A percentile compares a stretch with the other conserved stretches of the same genome.
phyloP scores from a whole-genome alignment of 2,888 invertebrate species.

The Hoplodrina ambigua region DNA sequence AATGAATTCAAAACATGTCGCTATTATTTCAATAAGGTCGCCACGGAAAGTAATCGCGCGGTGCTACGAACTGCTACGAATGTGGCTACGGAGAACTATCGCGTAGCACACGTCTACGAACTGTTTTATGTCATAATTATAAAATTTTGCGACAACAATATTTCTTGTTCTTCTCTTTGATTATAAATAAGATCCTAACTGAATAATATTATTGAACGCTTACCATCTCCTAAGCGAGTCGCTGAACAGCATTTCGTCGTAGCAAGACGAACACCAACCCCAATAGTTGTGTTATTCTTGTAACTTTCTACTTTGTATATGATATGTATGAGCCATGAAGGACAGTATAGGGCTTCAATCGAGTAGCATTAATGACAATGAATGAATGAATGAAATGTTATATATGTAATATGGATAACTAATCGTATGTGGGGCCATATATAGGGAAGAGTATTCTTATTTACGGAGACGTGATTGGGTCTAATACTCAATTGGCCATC shows the following conservation, averaged over 20 bases:
- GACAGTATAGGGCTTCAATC: background rate
- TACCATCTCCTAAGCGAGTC: background rate
- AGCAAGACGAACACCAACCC: constrained; percentile 19
- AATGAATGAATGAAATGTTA: background rate
- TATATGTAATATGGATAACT: background rate
- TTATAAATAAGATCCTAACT: background rate
- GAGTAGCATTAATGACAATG: background rate
- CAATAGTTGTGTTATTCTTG: background rate
- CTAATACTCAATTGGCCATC: too few species aligned
- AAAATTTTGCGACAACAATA: background rate
- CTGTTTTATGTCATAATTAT: background rate
- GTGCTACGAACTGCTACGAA: constrained; percentile 45
- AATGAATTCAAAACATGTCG: background rate
- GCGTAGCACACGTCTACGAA: constrained; percentile 18
- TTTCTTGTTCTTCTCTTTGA: background rate
- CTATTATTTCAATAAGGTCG: background rate
- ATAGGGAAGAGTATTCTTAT: background rate
- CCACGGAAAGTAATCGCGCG: background rate
- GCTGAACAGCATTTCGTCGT: constrained; percentile 5
- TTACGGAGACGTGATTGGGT: too few species aligned
- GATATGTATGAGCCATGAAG: background rate
- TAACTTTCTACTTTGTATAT: constrained; percentile 1
- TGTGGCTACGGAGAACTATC: constrained; percentile 18
- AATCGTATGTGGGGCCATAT: background rate
- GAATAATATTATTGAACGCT: background rate